phyloP scores from a whole-genome alignment of 2,888 invertebrate genomes.

The Erpobdella octoculata region DNA sequence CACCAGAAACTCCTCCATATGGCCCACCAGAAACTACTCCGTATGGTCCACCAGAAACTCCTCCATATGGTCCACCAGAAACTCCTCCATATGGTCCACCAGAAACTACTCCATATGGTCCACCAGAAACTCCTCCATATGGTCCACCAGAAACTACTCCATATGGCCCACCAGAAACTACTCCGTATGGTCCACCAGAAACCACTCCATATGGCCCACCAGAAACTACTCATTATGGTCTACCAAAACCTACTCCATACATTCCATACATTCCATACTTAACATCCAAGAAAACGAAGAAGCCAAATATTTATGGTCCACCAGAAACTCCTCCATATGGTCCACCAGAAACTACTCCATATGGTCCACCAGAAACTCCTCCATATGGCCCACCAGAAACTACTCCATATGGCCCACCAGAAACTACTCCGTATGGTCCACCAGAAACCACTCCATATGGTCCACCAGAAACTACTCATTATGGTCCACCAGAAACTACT shows the following conservation, averaged over 20 bases:
- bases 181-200: no score
- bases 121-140: not conserved
- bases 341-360: not conserved
- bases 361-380: not conserved
- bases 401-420: not conserved
- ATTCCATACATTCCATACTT: not conserved
- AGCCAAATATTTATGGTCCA: not conserved
- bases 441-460: not conserved
- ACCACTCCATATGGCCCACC: no score
- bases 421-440: not conserved
- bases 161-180: not conserved
- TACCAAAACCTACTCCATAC: not conserved
- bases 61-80: not conserved
- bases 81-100: not conserved
- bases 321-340: not conserved
- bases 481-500: not conserved
- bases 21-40: slow-evolving; percentile 1
- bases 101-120: not conserved
- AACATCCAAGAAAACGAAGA: no score
- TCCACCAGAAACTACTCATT: not conserved
- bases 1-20: no score
- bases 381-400: no score
- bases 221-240: no score
- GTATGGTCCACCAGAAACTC: not conserved
- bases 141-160: not conserved